A percentile compares a stretch with the other conserved stretches of the same genome.
Conservation (phyloP, 2,888 invertebrate species). For the Eupeodes latifasciatus region DNA sequence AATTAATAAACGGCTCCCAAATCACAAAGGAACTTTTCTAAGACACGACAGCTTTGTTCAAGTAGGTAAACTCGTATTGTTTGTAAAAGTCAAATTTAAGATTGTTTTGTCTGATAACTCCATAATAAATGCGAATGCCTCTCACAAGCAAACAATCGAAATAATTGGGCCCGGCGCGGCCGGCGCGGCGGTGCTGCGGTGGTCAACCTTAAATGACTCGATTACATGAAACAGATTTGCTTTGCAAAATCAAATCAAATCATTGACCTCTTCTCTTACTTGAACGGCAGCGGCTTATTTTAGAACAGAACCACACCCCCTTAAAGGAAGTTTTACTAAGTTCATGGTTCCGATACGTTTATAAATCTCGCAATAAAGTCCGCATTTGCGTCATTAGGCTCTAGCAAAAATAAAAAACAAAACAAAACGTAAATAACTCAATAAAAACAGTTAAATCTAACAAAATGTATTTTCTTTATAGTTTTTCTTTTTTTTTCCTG, state of each 20-base stretch:
- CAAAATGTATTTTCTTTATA: constrained; percentile 17
- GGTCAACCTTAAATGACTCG: neutral
- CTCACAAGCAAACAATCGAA: neutral
- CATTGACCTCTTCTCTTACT: constrained; percentile 27
- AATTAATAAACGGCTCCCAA: too few species aligned
- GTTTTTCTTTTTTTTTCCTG: neutral
- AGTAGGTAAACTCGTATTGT: neutral
- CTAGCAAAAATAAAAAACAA: neutral
- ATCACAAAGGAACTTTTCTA: too few species aligned
- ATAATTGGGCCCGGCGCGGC: neutral
- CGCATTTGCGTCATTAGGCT: constrained; percentile 32
- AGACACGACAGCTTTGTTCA: neutral
- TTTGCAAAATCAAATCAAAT: neutral
- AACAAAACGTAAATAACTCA: neutral
- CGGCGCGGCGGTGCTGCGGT: too few species aligned
- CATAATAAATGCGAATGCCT: neutral
- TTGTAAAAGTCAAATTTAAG: neutral
- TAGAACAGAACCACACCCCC: constrained; percentile 17
- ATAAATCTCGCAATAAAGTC: constrained; percentile 28
- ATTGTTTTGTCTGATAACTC: neutral
- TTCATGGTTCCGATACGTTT: constrained; percentile 20
- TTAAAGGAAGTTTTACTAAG: neutral
- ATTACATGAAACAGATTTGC: constrained; percentile 13
- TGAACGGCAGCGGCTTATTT: neutral
- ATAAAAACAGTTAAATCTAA: constrained; percentile 15